Evolutionary conservation across 1,140 invertebrate genomes (phyloP).

Genomic region (Apolygus lucorum): DNA sequence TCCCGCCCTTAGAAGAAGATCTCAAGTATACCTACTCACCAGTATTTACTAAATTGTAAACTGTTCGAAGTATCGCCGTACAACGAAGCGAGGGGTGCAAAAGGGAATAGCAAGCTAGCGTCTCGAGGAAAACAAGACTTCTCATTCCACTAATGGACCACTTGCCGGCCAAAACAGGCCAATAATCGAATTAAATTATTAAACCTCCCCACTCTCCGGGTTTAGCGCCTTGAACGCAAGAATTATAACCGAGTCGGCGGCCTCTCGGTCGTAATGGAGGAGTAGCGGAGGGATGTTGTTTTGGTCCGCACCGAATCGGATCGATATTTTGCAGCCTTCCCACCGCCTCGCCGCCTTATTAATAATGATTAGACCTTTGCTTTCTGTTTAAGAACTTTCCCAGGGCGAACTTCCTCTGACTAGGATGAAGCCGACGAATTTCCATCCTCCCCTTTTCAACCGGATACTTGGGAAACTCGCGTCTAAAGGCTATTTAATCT

Average conservation of each 20-base stretch:
- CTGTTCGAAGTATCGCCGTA: too few species aligned
- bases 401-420: neutral
- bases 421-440: too few species aligned
- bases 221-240: neutral
- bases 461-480: too few species aligned
- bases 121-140: constrained; percentile 2
- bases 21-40: too few species aligned
- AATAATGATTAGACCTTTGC: neutral
- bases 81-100: too few species aligned
- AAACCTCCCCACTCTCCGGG: too few species aligned
- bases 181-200: constrained; percentile 14
- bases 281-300: neutral
- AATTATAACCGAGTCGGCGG: constrained; percentile 2
- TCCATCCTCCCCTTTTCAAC: too few species aligned
- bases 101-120: too few species aligned
- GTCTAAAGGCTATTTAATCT: too few species aligned
- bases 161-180: constrained; percentile 15
- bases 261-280: too few species aligned
- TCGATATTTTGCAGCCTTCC: neutral
- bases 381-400: neutral
- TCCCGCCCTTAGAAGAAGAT: too few species aligned
- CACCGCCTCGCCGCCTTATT: neutral
- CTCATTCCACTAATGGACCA: constrained; percentile 14
- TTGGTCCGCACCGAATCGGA: neutral
- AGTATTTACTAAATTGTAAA: too few species aligned